phyloP scores from a whole-genome alignment of 1,140 invertebrate genomes.

The Camponotus floridanus region DNA sequence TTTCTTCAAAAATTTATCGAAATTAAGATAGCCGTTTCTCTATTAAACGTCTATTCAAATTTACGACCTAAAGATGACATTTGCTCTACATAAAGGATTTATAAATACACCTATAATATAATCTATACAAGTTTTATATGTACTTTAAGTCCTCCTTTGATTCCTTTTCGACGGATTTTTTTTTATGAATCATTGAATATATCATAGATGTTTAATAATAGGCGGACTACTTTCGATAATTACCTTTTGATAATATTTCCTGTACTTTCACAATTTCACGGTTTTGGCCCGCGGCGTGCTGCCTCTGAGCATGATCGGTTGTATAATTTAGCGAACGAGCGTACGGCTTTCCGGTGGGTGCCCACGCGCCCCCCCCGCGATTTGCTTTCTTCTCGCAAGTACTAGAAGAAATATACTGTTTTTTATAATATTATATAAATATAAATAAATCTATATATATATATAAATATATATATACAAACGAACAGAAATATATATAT shows the following conservation, averaged over 20 bases:
- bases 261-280: background rate
- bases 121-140: background rate
- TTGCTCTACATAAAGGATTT: conserved; percentile 39
- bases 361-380: conserved; percentile 30
- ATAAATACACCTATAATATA: background rate
- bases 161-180: background rate
- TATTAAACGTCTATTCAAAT: conserved; percentile 13
- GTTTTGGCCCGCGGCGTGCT: conserved; percentile 45
- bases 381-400: conserved; percentile 73
- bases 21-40: background rate
- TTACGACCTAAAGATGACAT: background rate
- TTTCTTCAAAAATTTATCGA: background rate
- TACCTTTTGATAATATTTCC: conserved; percentile 25
- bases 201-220: conserved; percentile 14
- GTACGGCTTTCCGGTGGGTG: conserved; percentile 66
- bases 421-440: conserved; percentile 75
- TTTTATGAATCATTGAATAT: background rate
- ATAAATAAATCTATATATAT: conserved; percentile 72
- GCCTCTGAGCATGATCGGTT: conserved; percentile 64
- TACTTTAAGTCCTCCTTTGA: conserved; percentile 1
- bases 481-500: conserved; percentile 71
- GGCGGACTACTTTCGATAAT: background rate
- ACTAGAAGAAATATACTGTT: conserved; percentile 67
- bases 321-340: conserved; percentile 65
- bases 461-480: conserved; percentile 62